Percentiles rank a stretch among this genome's conserved stretches.
phyloP scores from a whole-genome alignment of 2,113 vertebrate genomes.

The Protomyctophum bolini region DNA sequence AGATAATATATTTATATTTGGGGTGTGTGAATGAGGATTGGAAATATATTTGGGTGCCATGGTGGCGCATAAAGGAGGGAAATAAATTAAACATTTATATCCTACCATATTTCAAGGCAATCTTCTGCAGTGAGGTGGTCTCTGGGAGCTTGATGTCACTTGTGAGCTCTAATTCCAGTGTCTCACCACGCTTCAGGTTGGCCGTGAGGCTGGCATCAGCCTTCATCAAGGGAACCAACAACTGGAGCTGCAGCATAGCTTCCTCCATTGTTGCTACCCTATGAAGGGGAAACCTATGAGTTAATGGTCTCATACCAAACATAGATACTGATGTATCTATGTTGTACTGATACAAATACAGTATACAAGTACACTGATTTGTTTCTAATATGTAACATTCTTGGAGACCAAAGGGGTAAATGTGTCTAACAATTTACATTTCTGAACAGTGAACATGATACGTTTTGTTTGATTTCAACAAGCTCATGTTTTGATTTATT shows the following conservation, averaged over 20 bases:
- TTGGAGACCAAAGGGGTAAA: too few species aligned
- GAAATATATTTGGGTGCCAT: too few species aligned
- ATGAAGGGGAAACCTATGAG: background rate
- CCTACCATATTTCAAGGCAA: slow-evolving; percentile 84
- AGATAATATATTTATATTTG: background rate
- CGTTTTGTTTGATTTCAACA: too few species aligned
- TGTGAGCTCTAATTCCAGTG: slow-evolving; percentile 78
- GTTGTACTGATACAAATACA: too few species aligned
- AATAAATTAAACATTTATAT: background rate
- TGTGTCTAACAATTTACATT: too few species aligned
- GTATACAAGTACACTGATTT: too few species aligned
- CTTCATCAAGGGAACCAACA: slow-evolving; percentile 82
- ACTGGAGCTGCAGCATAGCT: slow-evolving; percentile 77
- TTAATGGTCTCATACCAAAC: too few species aligned
- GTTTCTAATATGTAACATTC: too few species aligned
- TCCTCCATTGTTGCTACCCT: slow-evolving; percentile 80
- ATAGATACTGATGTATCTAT: too few species aligned
- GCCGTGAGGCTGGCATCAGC: slow-evolving; percentile 80
- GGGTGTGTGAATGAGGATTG: background rate
- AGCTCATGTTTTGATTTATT: slow-evolving; percentile 3
- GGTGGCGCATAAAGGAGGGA: too few species aligned
- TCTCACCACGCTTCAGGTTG: slow-evolving; percentile 68
- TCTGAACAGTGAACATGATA: too few species aligned
- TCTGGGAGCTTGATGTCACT: slow-evolving; percentile 78
- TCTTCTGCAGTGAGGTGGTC: slow-evolving; percentile 78